Conservation (phyloP, 2,113 vertebrate genomes). For the Pseudopipra pipra region DNA sequence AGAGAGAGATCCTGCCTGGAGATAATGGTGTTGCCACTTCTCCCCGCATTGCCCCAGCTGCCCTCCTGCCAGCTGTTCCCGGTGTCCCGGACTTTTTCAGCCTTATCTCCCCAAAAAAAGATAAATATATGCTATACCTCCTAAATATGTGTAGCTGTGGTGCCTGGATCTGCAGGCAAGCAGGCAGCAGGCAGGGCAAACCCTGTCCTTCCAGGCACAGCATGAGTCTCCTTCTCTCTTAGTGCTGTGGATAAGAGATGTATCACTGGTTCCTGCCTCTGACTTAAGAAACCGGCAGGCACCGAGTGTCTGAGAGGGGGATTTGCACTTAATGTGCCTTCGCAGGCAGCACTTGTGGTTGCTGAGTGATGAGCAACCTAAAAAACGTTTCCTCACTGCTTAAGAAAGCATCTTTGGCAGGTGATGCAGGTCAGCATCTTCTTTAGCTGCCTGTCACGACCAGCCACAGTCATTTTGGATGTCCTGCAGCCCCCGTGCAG, state of each 20-base stretch:
- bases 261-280: neutral
- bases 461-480: neutral
- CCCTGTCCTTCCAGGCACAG: neutral
- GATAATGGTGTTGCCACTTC: neutral
- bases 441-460: neutral
- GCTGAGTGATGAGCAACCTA: neutral
- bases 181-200: neutral
- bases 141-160: neutral
- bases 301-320: neutral
- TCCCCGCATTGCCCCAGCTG: accelerated
- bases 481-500: neutral
- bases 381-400: neutral
- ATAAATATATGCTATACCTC: neutral
- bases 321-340: neutral
- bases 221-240: accelerated
- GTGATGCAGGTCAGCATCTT: neutral
- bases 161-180: neutral
- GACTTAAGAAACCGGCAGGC: accelerated
- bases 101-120: neutral
- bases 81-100: neutral
- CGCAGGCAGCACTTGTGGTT: accelerated
- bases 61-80: neutral
- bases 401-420: neutral
- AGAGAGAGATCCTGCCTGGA: neutral
- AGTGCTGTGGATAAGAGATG: neutral